Evolutionary conservation across 2,797 vertebrate genomes (phyloP).

Genomic region (Lepilemur septentrionalis): DNA sequence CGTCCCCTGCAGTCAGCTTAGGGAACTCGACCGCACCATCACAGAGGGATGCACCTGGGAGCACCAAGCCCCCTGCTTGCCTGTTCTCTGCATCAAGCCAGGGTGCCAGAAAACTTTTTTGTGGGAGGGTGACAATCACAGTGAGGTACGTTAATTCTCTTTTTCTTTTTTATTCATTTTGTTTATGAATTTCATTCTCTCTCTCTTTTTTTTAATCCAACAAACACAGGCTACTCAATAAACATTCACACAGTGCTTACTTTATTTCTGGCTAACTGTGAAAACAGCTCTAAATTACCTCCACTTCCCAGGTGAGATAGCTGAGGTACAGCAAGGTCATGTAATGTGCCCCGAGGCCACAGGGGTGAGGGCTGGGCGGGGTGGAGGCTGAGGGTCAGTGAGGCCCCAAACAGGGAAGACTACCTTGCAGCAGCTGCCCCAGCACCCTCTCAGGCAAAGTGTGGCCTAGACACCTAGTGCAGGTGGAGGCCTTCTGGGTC

Average conservation of each 20-base stretch:
- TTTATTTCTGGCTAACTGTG: background rate
- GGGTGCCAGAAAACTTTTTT: background rate
- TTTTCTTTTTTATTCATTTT: background rate
- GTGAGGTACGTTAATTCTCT: background rate
- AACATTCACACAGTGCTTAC: background rate
- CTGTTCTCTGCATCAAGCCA: background rate
- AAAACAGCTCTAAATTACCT: background rate
- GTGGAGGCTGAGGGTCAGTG: background rate
- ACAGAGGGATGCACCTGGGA: background rate
- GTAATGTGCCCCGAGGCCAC: background rate
- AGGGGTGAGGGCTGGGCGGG: background rate
- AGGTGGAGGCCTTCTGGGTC: background rate
- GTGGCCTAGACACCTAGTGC: background rate
- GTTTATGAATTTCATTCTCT: background rate
- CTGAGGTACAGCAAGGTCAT: background rate
- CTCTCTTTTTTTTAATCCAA: background rate
- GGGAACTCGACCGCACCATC: rapidly evolving
- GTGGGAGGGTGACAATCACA: background rate
- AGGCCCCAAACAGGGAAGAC: background rate
- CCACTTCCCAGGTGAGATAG: background rate
- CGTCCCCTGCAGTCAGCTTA: background rate
- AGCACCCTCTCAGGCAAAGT: background rate
- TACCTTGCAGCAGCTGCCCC: background rate
- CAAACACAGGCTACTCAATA: background rate
- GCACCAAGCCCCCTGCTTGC: background rate